Percentiles rank a stretch among this genome's conserved stretches.
These are phyloP conservation scores for Myoxocephalus aenaeus DNA, from an alignment of 2,797 vertebrate genomes.

Conservation along the genomic window DNA sequence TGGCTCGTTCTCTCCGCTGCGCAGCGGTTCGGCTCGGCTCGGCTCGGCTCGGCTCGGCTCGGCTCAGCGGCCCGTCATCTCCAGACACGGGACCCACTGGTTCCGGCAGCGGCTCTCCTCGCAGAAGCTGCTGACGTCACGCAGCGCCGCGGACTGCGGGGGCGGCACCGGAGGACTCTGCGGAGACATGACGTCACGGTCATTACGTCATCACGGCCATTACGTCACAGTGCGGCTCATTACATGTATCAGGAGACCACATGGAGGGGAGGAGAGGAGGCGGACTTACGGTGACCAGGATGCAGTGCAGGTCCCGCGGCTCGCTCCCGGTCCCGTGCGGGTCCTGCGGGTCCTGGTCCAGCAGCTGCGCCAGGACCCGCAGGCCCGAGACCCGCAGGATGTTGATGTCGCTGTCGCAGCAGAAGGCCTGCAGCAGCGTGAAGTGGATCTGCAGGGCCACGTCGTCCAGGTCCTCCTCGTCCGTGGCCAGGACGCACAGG, in stretches of 20 bases:
- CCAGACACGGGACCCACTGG: conserved; percentile 91
- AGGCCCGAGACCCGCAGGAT: conserved; percentile 91
- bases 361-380: conserved; percentile 85
- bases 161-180: conserved; percentile 90
- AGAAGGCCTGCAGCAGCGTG: conserved; percentile 95
- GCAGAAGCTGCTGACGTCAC: conserved; percentile 90
- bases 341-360: conserved; percentile 80
- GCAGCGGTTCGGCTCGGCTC: conserved; percentile 6
- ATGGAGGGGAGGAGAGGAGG: not conserved
- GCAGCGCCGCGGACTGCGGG: conserved; percentile 86
- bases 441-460: conserved; percentile 96
- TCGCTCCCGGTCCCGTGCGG: conserved; percentile 77
- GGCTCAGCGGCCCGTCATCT: conserved; percentile 90
- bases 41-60: not conserved
- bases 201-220: not conserved
- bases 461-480: conserved; percentile 91
- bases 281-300: conserved; percentile 91
- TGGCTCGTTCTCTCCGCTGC: conserved; percentile 53
- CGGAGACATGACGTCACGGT: not conserved
- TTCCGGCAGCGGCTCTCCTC: conserved; percentile 90
- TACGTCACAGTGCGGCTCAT: not conserved
- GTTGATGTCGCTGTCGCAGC: conserved; percentile 94
- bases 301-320: conserved; percentile 92
- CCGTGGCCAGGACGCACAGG: conserved; percentile 90
- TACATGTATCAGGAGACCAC: no score